These are phyloP conservation scores for Onychorhynchus coronatus DNA, from an alignment of 2,113 vertebrate genomes.

Conservation along the genomic window DNA sequence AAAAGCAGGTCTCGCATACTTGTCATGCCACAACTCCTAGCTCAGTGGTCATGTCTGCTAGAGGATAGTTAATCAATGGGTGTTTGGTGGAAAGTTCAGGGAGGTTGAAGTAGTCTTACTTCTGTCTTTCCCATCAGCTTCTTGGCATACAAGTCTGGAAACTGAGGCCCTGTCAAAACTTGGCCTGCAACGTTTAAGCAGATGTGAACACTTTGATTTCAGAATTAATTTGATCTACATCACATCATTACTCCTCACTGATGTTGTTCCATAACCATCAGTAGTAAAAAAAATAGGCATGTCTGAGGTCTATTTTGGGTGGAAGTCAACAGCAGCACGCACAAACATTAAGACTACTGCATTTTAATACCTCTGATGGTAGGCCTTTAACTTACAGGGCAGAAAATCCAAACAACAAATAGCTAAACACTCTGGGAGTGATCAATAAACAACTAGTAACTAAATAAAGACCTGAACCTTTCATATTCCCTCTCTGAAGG, in stretches of 20 bases:
- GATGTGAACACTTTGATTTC: constrained; percentile 27
- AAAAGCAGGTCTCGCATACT: background rate
- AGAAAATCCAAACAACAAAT: constrained; percentile 18
- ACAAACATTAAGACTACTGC: background rate
- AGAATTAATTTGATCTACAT: constrained; percentile 30
- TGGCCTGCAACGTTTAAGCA: background rate
- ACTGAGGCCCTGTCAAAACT: background rate
- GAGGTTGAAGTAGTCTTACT: background rate
- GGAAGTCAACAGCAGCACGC: background rate
- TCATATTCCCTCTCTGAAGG: background rate
- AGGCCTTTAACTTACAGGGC: constrained; percentile 16
- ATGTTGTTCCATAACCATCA: background rate
- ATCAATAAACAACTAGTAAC: constrained; percentile 46
- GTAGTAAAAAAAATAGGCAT: background rate
- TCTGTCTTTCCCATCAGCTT: background rate
- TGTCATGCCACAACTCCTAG: background rate
- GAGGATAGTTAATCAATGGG: background rate
- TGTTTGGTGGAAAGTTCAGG: background rate
- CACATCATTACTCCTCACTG: constrained; percentile 2
- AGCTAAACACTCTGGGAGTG: background rate
- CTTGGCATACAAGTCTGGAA: background rate
- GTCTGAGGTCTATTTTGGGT: background rate
- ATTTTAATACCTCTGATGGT: background rate
- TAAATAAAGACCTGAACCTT: constrained; percentile 42
- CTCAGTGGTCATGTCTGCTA: background rate